Percentiles rank a stretch among this genome's conserved stretches.
These are phyloP conservation scores for Epicauta chinensis DNA, from an alignment of 1,140 invertebrate species.

Conservation along the genomic window DNA sequence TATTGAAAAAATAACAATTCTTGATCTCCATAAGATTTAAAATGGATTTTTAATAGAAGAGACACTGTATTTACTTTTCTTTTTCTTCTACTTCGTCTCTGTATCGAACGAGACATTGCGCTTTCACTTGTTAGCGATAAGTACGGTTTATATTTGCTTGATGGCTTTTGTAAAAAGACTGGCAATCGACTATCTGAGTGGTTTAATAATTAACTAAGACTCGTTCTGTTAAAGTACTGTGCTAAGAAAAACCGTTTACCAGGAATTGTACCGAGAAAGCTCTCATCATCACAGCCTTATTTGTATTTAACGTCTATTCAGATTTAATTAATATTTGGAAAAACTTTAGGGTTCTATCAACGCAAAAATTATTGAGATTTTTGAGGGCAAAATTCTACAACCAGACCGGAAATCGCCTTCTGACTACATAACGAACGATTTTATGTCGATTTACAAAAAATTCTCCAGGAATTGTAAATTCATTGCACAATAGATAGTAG, in stretches of 20 bases:
- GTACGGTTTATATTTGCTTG: conserved; percentile 20
- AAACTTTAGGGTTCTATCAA: no score
- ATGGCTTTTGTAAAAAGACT: conserved; percentile 17
- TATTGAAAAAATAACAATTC: no score
- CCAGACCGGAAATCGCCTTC: no score
- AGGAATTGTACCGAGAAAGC: conserved; percentile 23
- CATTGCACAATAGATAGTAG: conserved; percentile 13
- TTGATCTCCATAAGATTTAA: no score
- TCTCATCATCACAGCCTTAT: conserved; percentile 32
- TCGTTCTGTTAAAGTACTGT: conserved; percentile 27
- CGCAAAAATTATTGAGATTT: no score
- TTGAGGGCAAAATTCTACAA: no score
- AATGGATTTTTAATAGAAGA: no score
- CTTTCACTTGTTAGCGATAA: conserved; percentile 25
- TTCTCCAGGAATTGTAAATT: no score
- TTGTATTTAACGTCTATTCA: conserved; percentile 16
- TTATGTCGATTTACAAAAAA: no score
- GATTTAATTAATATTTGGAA: no score
- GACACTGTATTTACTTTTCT: no score
- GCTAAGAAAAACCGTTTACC: conserved; percentile 32
- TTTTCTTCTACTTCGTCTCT: background rate
- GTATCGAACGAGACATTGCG: conserved; percentile 29
- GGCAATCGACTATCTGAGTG: conserved; percentile 23
- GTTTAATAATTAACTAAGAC: conserved; percentile 36
- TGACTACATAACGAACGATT: no score